Conservation (phyloP, 1,140 invertebrate genomes). For the Apis cerana region DNA sequence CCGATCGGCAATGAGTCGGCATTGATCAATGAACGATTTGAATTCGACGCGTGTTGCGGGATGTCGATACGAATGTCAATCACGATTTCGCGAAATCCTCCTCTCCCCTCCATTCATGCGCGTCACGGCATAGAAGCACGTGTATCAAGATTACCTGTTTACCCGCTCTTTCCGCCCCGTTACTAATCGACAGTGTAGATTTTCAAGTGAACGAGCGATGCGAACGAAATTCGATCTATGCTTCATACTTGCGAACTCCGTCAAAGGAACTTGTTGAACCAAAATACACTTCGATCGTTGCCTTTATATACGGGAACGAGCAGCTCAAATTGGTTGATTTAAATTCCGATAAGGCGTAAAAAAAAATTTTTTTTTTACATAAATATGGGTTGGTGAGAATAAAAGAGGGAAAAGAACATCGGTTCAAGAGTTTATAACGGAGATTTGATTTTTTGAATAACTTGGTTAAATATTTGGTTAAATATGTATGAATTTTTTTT, state of each 20-base stretch:
- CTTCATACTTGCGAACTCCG: neutral
- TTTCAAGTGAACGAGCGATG: conserved; percentile 18
- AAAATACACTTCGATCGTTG: too few relatives aligned
- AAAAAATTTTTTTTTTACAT: too few relatives aligned
- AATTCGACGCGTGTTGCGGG: conserved; percentile 6
- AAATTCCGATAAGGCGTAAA: too few relatives aligned
- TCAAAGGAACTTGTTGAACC: neutral
- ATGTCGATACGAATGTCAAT: conserved; percentile 2
- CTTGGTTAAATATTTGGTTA: too few relatives aligned
- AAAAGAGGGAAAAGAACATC: too few relatives aligned
- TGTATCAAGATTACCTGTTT: conserved; percentile 51
- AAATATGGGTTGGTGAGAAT: too few relatives aligned
- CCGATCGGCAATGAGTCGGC: conserved; percentile 2
- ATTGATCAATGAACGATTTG: neutral
- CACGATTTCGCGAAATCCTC: neutral
- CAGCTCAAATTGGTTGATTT: too few relatives aligned
- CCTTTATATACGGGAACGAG: too few relatives aligned
- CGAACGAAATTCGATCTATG: neutral
- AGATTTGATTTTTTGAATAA: too few relatives aligned
- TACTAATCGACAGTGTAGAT: conserved; percentile 36
- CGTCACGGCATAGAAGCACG: neutral
- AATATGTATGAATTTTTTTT: too few relatives aligned
- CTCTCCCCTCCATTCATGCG: neutral
- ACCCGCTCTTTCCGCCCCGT: conserved; percentile 35
- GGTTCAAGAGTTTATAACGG: too few relatives aligned